Conservation (phyloP, 2,888 invertebrate genomes). For the Pseudolycoriella hygida region DNA sequence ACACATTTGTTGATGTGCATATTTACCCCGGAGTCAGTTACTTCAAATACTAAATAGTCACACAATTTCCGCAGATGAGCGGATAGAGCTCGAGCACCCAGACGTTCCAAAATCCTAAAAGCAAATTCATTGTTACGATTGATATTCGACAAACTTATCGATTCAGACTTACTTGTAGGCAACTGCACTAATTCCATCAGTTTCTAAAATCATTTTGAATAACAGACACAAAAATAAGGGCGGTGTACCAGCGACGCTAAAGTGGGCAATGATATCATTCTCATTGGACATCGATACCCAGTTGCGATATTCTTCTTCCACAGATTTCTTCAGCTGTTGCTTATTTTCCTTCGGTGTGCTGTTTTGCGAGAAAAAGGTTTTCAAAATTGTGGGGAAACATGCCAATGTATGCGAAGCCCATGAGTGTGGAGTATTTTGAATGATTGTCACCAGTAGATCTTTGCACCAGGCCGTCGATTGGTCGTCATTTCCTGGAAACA, state of each 20-base stretch:
- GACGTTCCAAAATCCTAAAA: slow-evolving; percentile 73
- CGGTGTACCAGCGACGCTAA: slow-evolving; percentile 83
- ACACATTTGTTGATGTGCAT: slow-evolving; percentile 86
- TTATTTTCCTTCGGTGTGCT: slow-evolving; percentile 77
- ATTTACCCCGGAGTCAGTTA: slow-evolving; percentile 53
- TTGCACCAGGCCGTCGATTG: slow-evolving; percentile 65
- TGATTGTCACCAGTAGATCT: slow-evolving; percentile 73
- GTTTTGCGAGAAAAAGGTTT: slow-evolving; percentile 79
- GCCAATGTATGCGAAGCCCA: slow-evolving; percentile 88
- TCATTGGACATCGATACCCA: slow-evolving; percentile 96
- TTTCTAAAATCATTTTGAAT: slow-evolving; percentile 92
- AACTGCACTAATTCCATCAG: slow-evolving; percentile 80
- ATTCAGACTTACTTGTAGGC: slow-evolving; percentile 64
- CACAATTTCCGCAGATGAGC: slow-evolving; percentile 87
- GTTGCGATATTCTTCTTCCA: slow-evolving; percentile 89
- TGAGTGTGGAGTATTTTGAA: slow-evolving; percentile 86
- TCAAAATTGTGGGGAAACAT: slow-evolving; percentile 77
- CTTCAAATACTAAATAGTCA: slow-evolving; percentile 86
- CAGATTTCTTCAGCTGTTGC: slow-evolving; percentile 75
- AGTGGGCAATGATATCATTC: slow-evolving; percentile 86
- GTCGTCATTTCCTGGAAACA: slow-evolving; percentile 21
- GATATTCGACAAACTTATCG: neutral
- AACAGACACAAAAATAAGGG: slow-evolving; percentile 80
- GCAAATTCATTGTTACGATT: slow-evolving; percentile 1
- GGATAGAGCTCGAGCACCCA: slow-evolving; percentile 80